Conservation (phyloP, 2,888 invertebrate genomes). For the Pasiphila rectangulata region DNA sequence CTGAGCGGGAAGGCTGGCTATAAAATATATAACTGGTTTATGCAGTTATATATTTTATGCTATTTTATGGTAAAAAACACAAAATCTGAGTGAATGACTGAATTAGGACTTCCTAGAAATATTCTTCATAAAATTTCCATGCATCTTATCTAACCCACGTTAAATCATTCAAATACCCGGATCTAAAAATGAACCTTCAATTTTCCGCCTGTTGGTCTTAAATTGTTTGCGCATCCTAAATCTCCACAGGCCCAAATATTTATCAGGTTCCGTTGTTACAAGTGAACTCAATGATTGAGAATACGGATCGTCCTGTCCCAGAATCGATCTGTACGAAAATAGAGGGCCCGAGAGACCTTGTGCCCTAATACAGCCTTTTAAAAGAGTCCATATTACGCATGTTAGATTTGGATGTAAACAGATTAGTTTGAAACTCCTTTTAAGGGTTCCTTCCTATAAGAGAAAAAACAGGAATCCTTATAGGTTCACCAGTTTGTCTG, state of each 20-base stretch:
- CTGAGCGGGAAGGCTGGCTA: too few species aligned
- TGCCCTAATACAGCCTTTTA: constrained; percentile 11
- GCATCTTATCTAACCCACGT: too few species aligned
- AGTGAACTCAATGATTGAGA: constrained; percentile 9
- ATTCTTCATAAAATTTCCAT: too few species aligned
- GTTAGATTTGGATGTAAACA: constrained; percentile 11
- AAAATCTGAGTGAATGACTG: too few species aligned
- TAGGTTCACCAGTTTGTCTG: too few species aligned
- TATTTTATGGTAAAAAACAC: too few species aligned
- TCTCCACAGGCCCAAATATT: constrained; percentile 6
- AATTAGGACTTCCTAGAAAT: too few species aligned
- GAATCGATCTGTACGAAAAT: constrained; percentile 29
- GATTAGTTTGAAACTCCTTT: not conserved
- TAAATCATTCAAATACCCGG: not conserved
- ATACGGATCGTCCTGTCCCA: constrained; percentile 9
- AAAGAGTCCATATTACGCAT: constrained; percentile 11
- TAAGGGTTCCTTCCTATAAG: not conserved
- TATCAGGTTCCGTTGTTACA: constrained; percentile 10
- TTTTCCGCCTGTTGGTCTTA: constrained; percentile 1
- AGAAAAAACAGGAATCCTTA: too few species aligned
- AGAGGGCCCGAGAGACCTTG: constrained; percentile 25
- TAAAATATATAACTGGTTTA: too few species aligned
- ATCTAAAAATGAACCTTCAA: constrained; percentile 2
- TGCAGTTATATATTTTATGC: too few species aligned
- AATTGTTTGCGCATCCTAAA: constrained; percentile 3